Conservation (phyloP, 2,888 invertebrate genomes). For the Himalopsyche japonica region DNA sequence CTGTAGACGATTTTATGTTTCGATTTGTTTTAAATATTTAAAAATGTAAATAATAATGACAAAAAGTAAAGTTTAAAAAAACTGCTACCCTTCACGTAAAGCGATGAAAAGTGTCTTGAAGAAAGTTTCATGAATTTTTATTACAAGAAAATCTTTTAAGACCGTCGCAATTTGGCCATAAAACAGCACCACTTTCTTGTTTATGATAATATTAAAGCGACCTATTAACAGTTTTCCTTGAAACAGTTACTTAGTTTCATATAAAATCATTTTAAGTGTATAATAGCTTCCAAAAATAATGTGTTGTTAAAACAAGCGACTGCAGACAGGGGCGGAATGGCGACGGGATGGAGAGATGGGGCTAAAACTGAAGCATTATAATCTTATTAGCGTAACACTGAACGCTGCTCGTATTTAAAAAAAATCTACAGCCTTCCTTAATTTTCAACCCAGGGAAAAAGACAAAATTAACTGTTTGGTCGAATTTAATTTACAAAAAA, state of each 20-base stretch:
- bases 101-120: neutral
- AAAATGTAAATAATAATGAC: too few relatives aligned
- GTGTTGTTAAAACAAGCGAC: slow-evolving; percentile 28
- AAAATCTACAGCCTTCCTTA: too few relatives aligned
- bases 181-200: slow-evolving; percentile 22
- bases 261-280: slow-evolving; percentile 31
- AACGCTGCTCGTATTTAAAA: neutral
- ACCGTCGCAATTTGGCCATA: slow-evolving; percentile 3
- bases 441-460: too few relatives aligned
- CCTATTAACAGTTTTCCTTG: slow-evolving; percentile 20
- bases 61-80: too few relatives aligned
- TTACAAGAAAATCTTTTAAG: neutral
- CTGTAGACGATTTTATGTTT: too few relatives aligned
- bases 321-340: slow-evolving; percentile 2
- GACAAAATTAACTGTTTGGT: too few relatives aligned
- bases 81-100: neutral
- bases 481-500: too few relatives aligned
- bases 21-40: too few relatives aligned
- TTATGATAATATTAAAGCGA: slow-evolving; percentile 27
- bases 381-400: slow-evolving; percentile 17
- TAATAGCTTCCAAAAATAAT: slow-evolving; percentile 29
- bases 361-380: neutral
- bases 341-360: neutral
- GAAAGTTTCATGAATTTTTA: slow-evolving; percentile 5
- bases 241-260: slow-evolving; percentile 16